Base-by-base conservation (phyloP, 2,888 invertebrate species). In the Neria commutata region DNA sequence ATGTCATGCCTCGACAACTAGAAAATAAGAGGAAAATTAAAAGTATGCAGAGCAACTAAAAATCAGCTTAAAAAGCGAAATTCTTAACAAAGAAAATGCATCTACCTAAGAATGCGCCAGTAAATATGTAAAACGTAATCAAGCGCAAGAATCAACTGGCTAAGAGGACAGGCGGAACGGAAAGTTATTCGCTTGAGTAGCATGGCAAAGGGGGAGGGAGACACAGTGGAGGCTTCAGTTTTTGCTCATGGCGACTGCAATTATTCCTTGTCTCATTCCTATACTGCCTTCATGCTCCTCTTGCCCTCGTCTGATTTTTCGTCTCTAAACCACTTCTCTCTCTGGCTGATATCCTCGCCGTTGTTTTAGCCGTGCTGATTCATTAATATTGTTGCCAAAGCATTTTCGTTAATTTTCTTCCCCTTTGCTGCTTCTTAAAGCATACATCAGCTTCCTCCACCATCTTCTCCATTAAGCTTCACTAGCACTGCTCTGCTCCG, bases 351-450 rank as follows among this genome's bases (percentile, higher is more conserved):
- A n/a, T n/a, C n/a, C n/a, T n/a, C n/a, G 61, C 37, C 56, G 37
- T 51, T 56, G 42, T 26, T 48, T 45, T 46, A 50, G 40, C 61
- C 55, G 60, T 60, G 66, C 67, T 71, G 74, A 71, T 73, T 75
- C 76, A 75, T 75, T 74, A 75, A 75, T 73, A 67, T 76, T 75
- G 74, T 73, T 75, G 69, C 68, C 66, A 71, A 71, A 74, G 73
- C 70, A 76, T 76, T 75, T 70, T 66, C 68, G 66, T 71, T 73
- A 66, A 70, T 72, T 71, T 70, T 63, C 47, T 40, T 5, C 62
- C 66, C 60, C 61, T 37, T 51, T 25, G 37, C 25, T 42, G n/a
- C 37, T 21, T 19, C 52, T 42, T 24, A 5, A 42, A 19, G 42
- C 21, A 42, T 21, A 42, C 23, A 3, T 1, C 51, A 33, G 19